Base-by-base conservation (phyloP, 2,113 vertebrate genomes). In the Sorex araneus region DNA sequence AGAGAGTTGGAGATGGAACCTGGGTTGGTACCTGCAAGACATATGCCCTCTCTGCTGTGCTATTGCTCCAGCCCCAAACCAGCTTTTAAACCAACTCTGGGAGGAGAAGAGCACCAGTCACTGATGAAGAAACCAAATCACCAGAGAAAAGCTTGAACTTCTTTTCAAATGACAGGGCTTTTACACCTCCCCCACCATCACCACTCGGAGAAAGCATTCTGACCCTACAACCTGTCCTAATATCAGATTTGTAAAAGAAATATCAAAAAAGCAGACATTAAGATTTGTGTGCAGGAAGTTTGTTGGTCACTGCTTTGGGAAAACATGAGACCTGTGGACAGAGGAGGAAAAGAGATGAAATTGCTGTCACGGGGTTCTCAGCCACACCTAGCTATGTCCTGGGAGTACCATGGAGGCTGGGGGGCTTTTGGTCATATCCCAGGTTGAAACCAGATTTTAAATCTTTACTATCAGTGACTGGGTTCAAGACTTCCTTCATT, bases 221-320 rank as follows among this genome's bases (percentile, higher is more conserved):
- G 74, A 86, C 19, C 21, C 87, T 5, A 71, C 13, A 3, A 27
- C 21, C 2, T 27, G 13, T 40, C 30, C 13, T 80, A 66, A n/a
- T 27, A 25, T 91, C 36, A 67, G 76, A 45, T 57, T 64, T 89
- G 34, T 73, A 63, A 92, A 83, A 82, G n/a, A 23, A 18, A 80
- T 80, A 23, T 69, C 16, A 2, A 54, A 60, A 71, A 92, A 71
- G 54, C 2, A 78, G 60, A 69, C 23, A 11, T 90, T 83, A 76
- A 30, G 12, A 45, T 54, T 77, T 69, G 13, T 40, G 23, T 66
- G 34, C 12, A 45, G 2, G 27, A 54, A 3, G 40, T 32, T 81
- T 80, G 30, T 4, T 12, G 60, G 27, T 4, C 27, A 47, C 77
- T 45, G 45, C 45, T 89, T 57, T 63, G 0, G 21, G 54, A 21